phyloP scores from a whole-genome alignment of 1,140 invertebrate genomes.

The Diachasmimorpha longicaudata region DNA sequence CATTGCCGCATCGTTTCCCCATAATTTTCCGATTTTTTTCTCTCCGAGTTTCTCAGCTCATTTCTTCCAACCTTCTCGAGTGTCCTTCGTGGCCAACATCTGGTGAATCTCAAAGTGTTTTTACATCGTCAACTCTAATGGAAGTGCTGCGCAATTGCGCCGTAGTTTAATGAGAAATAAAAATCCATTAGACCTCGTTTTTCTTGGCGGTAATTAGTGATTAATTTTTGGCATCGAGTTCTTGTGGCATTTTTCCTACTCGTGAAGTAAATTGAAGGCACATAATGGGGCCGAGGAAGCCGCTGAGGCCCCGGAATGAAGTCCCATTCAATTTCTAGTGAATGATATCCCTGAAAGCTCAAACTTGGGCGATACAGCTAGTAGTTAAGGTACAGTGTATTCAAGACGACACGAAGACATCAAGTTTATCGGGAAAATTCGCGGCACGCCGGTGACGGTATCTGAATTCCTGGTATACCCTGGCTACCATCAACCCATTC shows the following conservation, averaged over 20 bases:
- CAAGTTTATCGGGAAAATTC: conserved; percentile 2
- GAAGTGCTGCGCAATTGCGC: neutral
- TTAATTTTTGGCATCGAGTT: neutral
- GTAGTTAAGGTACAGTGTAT: neutral
- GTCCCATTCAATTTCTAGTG: too few relatives aligned
- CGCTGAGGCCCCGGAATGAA: too few relatives aligned
- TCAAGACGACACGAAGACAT: neutral
- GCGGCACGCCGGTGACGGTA: neutral
- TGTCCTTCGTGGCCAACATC: neutral
- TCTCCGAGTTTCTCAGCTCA: neutral
- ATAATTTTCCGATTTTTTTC: neutral
- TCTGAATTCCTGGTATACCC: neutral
- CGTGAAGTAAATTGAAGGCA: too few relatives aligned
- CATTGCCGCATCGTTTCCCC: neutral
- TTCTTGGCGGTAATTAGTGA: neutral
- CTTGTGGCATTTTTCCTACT: too few relatives aligned
- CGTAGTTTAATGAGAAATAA: neutral
- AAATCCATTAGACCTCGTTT: neutral
- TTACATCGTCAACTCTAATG: neutral
- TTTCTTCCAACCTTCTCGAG: neutral
- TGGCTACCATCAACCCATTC: neutral
- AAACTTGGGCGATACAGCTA: too few relatives aligned
- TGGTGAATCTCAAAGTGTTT: neutral
- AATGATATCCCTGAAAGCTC: too few relatives aligned
- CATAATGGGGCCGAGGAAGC: too few relatives aligned